phyloP scores from a whole-genome alignment of 1,140 invertebrate genomes.

The Ceratina australensis region DNA sequence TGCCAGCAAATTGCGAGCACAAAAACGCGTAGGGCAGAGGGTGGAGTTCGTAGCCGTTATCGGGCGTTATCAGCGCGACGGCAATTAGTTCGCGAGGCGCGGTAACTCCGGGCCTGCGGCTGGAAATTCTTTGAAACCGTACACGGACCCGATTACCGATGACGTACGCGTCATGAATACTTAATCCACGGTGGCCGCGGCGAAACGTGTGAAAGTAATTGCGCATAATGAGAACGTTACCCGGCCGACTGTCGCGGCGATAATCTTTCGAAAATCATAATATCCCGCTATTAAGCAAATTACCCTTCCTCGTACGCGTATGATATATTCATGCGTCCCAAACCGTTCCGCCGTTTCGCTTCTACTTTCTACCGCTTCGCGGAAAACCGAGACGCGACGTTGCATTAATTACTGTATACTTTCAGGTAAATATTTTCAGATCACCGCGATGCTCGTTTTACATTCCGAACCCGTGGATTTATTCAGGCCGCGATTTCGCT shows the following conservation, averaged over 20 bases:
- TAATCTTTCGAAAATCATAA: conserved; percentile 44
- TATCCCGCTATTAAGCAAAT: conserved; percentile 40
- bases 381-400: background rate
- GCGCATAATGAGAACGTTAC: conserved; percentile 37
- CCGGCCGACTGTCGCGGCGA: conserved; percentile 21
- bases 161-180: conserved; percentile 46
- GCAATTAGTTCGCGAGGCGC: conserved; percentile 27
- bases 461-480: no score
- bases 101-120: conserved; percentile 9
- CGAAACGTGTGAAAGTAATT: conserved; percentile 44
- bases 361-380: background rate
- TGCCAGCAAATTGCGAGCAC: conserved; percentile 38
- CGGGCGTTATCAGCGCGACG: conserved; percentile 18
- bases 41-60: conserved; percentile 30
- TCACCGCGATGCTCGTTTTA: no score
- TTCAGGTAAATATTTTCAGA: no score
- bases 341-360: background rate
- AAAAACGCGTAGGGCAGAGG: conserved; percentile 30
- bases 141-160: conserved; percentile 27
- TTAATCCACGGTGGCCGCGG: conserved; percentile 15
- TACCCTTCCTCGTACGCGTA: background rate
- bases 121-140: conserved; percentile 30
- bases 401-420: background rate
- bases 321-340: background rate
- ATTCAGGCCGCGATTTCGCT: background rate